Percentiles rank a stretch among this genome's conserved stretches.
These are phyloP conservation scores for Pituophis catenifer DNA, from an alignment of 2,113 vertebrate species.

Conservation along the genomic window DNA sequence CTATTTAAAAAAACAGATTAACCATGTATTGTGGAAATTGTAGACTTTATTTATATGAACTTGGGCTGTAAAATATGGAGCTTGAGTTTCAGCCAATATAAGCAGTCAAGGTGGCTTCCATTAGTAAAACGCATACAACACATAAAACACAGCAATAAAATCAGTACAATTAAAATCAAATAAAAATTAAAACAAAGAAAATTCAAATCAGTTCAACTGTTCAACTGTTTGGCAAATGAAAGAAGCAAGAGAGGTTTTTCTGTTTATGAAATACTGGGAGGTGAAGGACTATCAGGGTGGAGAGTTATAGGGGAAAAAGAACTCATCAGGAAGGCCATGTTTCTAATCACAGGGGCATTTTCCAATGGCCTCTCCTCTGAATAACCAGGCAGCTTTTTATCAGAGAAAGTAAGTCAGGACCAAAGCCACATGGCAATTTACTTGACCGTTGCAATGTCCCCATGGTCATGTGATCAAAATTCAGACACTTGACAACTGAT, in stretches of 20 bases:
- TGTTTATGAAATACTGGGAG: not conserved
- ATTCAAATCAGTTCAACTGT: not conserved
- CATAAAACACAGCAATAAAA: not conserved
- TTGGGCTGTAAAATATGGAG: not conserved
- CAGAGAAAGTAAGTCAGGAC: not conserved
- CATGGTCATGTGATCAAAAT: not conserved
- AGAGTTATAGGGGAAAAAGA: not conserved
- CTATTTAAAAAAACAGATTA: not conserved
- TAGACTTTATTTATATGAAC: not conserved
- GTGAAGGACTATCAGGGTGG: not conserved
- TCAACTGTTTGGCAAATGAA: not conserved
- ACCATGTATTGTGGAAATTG: not conserved
- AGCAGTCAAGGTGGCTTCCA: not conserved
- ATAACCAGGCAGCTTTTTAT: not conserved
- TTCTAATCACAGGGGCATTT: not conserved
- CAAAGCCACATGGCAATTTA: not conserved
- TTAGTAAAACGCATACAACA: not conserved
- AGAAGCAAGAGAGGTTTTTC: not conserved
- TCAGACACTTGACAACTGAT: too few relatives aligned
- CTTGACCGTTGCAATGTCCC: not conserved
- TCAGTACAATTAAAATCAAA: not conserved
- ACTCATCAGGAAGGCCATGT: not conserved
- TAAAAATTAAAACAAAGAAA: not conserved
- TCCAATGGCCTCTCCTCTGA: not conserved
- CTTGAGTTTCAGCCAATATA: not conserved